A percentile compares a stretch with the other conserved stretches of the same genome.
These are phyloP conservation scores for Furcifer pardalis DNA, from an alignment of 2,797 vertebrate species.

Conservation along the genomic window DNA sequence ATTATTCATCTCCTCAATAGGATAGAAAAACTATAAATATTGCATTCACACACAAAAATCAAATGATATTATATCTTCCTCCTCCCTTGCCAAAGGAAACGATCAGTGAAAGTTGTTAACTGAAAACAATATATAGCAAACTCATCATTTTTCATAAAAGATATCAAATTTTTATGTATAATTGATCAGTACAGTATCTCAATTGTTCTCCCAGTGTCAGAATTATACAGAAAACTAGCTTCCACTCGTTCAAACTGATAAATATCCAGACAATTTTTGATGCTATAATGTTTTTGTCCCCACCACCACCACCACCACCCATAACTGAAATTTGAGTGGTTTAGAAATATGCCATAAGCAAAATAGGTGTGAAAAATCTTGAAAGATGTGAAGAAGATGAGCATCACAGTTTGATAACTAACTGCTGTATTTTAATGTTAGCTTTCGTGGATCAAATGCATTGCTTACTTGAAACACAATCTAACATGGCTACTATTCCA, in stretches of 20 bases:
- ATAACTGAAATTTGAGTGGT: neutral
- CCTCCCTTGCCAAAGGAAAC: neutral
- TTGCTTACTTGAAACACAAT: too few species aligned
- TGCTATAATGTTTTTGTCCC: neutral
- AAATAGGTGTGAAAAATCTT: neutral
- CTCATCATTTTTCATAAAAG: neutral
- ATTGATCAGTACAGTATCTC: neutral
- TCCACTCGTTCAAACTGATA: neutral
- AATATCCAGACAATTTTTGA: neutral
- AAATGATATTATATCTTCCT: neutral
- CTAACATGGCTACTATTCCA: too few species aligned
- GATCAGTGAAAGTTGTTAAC: neutral
- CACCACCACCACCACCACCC: too few species aligned
- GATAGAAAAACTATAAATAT: too few species aligned
- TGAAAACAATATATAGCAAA: neutral
- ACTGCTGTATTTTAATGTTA: too few species aligned
- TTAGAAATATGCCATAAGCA: neutral
- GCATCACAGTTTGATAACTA: too few species aligned
- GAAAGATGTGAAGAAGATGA: neutral
- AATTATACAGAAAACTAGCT: neutral
- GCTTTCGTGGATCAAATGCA: too few species aligned
- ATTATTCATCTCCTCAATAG: too few species aligned
- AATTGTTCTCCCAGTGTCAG: neutral
- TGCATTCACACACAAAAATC: neutral
- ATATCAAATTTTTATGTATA: neutral